These are phyloP conservation scores for Hydrotaea diabolus DNA, from an alignment of 2,888 invertebrate genomes.

Conservation along the genomic window DNA sequence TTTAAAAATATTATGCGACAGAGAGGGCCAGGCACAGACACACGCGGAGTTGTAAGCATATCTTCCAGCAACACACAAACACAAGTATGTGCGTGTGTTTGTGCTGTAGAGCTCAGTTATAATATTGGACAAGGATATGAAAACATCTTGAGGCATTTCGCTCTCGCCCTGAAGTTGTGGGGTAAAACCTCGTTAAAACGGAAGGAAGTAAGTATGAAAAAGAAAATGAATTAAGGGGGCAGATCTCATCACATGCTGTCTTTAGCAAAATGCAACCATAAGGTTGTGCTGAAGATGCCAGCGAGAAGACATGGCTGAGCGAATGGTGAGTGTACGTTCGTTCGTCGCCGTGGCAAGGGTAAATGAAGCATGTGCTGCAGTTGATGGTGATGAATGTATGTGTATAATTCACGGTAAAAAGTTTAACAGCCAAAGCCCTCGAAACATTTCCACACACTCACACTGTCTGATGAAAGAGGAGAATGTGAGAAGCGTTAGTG, in stretches of 20 bases:
- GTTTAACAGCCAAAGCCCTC: slow-evolving; percentile 59
- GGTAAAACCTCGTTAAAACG: slow-evolving; percentile 47
- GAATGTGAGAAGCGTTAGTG: slow-evolving; percentile 22
- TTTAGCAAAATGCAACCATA: slow-evolving; percentile 5
- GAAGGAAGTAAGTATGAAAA: slow-evolving; percentile 64
- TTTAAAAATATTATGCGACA: slow-evolving; percentile 71
- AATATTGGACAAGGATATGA: slow-evolving; percentile 14
- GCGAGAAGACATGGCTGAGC: neutral
- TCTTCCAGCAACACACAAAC: neutral
- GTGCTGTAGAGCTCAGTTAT: neutral
- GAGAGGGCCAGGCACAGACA: slow-evolving; percentile 16
- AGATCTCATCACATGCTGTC: slow-evolving; percentile 22
- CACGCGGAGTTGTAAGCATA: neutral
- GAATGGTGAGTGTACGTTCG: neutral
- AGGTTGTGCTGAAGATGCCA: neutral
- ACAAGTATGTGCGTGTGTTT: slow-evolving; percentile 5
- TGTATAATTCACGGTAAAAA: slow-evolving; percentile 70
- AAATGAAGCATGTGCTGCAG: slow-evolving; percentile 69
- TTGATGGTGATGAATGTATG: slow-evolving; percentile 71
- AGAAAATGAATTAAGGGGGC: slow-evolving; percentile 15
- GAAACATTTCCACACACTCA: slow-evolving; percentile 33
- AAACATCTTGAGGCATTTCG: slow-evolving; percentile 42
- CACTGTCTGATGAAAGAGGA: no score
- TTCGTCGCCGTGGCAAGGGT: neutral
- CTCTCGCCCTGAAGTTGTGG: slow-evolving; percentile 20